Base-by-base conservation (phyloP, 1,140 invertebrate species). In the Thaumatotibia leucotreta region DNA sequence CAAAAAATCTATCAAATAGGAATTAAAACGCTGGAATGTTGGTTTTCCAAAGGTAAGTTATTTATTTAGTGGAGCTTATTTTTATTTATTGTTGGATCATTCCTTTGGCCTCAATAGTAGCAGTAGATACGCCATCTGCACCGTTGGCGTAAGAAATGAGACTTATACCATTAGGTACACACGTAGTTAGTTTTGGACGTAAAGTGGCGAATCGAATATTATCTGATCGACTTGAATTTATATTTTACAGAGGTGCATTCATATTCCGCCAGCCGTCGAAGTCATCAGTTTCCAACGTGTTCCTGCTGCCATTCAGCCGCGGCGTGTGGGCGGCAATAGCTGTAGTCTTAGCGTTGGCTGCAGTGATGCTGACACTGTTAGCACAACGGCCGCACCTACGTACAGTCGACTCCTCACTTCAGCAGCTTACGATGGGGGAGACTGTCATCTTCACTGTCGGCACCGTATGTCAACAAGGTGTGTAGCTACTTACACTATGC, bases 251-350 rank as follows among this genome's bases (percentile, higher is more conserved):
- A n/a, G 77, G 79, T n/a, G 75, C 77, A 0, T 91, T 92, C 63
- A 89, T 95, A 65, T 95, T 95, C 77, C 92, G 93, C 0, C 92
- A 94, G 80, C 94, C 94, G 1, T 91, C 94, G 27, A 83, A 94
- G 20, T 95, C 94, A 0, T 93, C 93, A 0, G 92, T 95, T 14
- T 91, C 88, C 10, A 95, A 95, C 80, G 93, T 95, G 35, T 95
- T 94, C 73, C 87, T 89, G 24, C 77, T 95, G 74, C 94, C 94
- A 9, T 95, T 95, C 69, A 89, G 92, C 67, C 79, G 72, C 11
- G 91, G 91, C 24, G 94, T 95, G 35, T 95, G 94, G 95, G 74
- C 92, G 33, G 76, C 79, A 5, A 61, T 52, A 14, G 76, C 39
- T 5, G 68, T n/a, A 3, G 92, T 92, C 1, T 91, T 85, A 32